phyloP scores from a whole-genome alignment of 1,140 invertebrate species.

The Papilio polyxenes region DNA sequence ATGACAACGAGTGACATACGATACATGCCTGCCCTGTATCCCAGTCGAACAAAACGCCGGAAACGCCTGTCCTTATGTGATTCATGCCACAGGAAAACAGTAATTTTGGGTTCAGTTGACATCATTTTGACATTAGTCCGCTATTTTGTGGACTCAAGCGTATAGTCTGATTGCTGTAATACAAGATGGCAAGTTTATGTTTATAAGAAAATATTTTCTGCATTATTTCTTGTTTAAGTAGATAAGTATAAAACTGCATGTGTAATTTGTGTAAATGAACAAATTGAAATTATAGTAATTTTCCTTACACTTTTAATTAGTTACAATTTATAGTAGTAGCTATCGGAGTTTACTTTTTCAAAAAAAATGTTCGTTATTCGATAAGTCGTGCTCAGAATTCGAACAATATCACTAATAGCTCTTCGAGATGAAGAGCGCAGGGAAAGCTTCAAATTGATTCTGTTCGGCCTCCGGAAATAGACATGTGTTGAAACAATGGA shows the following conservation, averaged over 20 bases:
- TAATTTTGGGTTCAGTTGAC: constrained; percentile 14
- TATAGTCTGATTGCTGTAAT: not conserved
- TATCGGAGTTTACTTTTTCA: not conserved
- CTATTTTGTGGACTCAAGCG: constrained; percentile 7
- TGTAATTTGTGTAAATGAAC: not conserved
- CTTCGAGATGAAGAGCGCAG: not conserved
- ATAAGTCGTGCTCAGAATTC: not conserved
- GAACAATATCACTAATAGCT: not conserved
- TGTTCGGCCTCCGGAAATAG: not conserved
- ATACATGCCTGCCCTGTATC: not conserved
- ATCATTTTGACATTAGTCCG: constrained; percentile 16
- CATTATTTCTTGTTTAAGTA: not conserved
- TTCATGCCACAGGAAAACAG: constrained; percentile 21
- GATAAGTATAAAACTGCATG: not conserved
- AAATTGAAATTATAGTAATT: no score
- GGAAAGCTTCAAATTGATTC: constrained; percentile 12
- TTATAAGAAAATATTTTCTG: not conserved
- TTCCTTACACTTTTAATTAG: no score
- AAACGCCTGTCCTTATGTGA: constrained; percentile 11
- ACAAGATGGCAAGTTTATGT: not conserved
- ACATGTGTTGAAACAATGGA: constrained; percentile 3
- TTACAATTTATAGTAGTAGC: no score
- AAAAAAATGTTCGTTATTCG: not conserved
- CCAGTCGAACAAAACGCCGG: constrained; percentile 5
- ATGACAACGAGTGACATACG: constrained; percentile 10